A percentile compares a stretch with the other conserved stretches of the same genome.
phyloP scores from a whole-genome alignment of 2,113 vertebrate genomes.

The Burhinus oedicnemus region DNA sequence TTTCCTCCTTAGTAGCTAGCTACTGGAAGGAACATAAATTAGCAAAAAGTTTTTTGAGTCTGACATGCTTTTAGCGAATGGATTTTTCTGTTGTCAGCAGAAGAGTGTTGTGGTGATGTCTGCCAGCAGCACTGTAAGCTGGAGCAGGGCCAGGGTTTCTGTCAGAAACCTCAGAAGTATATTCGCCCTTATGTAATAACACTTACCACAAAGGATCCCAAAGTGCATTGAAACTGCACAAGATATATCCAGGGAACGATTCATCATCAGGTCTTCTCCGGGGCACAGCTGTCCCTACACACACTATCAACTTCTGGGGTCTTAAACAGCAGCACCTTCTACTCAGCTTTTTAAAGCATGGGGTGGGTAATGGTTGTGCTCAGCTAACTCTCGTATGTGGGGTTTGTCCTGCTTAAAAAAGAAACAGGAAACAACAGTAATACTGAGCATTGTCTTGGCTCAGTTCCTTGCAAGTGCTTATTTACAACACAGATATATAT shows the following conservation, averaged over 20 bases:
- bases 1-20: background rate
- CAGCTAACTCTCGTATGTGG: background rate
- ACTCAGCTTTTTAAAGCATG: background rate
- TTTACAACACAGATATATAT: background rate
- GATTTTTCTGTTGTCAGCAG: conserved; percentile 38
- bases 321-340: background rate
- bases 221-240: background rate
- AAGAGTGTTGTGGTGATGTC: background rate
- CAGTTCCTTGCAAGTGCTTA: background rate
- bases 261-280: background rate
- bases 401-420: background rate
- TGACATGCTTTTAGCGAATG: conserved; percentile 18
- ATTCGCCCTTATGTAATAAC: background rate
- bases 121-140: background rate
- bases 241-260: background rate
- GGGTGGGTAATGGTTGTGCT: background rate
- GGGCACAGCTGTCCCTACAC: background rate
- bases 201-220: background rate
- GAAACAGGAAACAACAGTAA: background rate
- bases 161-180: background rate
- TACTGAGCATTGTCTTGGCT: background rate
- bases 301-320: background rate
- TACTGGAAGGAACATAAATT: conserved; percentile 15
- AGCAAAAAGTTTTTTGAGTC: conserved; percentile 6
- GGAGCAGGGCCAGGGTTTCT: background rate